Conservation (phyloP, 2,888 invertebrate genomes). For the Xestoiulus laeticollis region DNA sequence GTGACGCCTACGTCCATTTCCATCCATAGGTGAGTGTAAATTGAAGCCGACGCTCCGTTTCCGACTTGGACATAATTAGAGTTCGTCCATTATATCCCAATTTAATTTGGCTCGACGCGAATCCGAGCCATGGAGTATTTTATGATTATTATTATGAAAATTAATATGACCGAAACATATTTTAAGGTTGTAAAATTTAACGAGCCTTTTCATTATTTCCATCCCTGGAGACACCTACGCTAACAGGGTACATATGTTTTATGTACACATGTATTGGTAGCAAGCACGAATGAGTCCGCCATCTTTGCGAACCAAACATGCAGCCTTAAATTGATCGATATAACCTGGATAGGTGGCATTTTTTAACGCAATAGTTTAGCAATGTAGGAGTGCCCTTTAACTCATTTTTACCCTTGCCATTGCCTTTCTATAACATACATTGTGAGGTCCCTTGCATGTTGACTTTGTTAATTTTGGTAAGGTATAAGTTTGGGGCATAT, state of each 20-base stretch:
- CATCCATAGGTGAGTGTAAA: neutral
- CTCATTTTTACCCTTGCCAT: too few relatives aligned
- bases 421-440: too few relatives aligned
- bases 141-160: conserved; percentile 34
- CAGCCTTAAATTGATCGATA: too few relatives aligned
- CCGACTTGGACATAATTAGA: conserved; percentile 31
- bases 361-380: too few relatives aligned
- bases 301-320: neutral
- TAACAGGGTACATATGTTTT: neutral
- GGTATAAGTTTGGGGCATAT: too few relatives aligned
- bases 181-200: conserved; percentile 34
- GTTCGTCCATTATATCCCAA: conserved; percentile 33
- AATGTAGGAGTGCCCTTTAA: too few relatives aligned
- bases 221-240: conserved; percentile 13
- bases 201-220: conserved; percentile 37
- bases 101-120: neutral
- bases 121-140: conserved; percentile 24
- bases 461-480: too few relatives aligned
- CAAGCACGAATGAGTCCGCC: neutral
- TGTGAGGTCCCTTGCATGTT: too few relatives aligned
- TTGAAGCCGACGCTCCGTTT: neutral
- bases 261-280: neutral
- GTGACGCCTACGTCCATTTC: conserved; percentile 29
- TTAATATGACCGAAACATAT: conserved; percentile 29
- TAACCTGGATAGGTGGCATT: too few relatives aligned